Percentiles rank a stretch among this genome's conserved stretches.
Evolutionary conservation across 2,888 invertebrate genomes (phyloP).

Genomic region (Drosophila paranaensis): DNA sequence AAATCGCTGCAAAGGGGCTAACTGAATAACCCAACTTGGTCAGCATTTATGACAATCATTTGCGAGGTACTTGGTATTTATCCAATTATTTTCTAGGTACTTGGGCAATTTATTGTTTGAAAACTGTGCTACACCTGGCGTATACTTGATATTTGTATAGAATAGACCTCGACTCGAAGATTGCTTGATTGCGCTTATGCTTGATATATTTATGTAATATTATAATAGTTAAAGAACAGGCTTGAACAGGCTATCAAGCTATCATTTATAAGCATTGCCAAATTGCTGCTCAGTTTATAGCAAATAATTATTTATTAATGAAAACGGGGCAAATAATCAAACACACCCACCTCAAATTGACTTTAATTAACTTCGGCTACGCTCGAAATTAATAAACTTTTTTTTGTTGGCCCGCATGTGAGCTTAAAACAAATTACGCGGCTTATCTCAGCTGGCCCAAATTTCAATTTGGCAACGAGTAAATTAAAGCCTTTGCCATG

Average conservation of each 20-base stretch:
- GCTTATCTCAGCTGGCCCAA: conserved; percentile 75
- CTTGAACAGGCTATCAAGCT: neutral
- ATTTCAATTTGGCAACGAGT: conserved; percentile 75
- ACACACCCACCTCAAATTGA: conserved; percentile 67
- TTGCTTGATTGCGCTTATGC: neutral
- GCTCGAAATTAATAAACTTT: conserved; percentile 43
- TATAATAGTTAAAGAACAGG: no score
- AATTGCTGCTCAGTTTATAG: conserved; percentile 36
- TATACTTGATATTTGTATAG: neutral
- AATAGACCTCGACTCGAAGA: neutral
- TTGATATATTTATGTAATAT: neutral
- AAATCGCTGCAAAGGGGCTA: neutral
- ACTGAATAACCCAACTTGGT: neutral
- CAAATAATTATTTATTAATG: conserved; percentile 40
- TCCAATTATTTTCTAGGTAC: conserved; percentile 6
- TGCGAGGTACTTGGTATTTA: neutral
- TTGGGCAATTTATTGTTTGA: neutral
- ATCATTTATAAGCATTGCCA: neutral
- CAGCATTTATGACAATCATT: neutral
- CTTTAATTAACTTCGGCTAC: conserved; percentile 45
- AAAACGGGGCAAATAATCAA: conserved; percentile 10
- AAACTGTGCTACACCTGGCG: neutral
- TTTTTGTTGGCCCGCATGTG: conserved; percentile 6
- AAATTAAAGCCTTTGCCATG: conserved; percentile 70
- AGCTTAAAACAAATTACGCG: conserved; percentile 64